Base-by-base conservation (phyloP, 2,888 invertebrate species). In the Gonocerus acuteangulatus region DNA sequence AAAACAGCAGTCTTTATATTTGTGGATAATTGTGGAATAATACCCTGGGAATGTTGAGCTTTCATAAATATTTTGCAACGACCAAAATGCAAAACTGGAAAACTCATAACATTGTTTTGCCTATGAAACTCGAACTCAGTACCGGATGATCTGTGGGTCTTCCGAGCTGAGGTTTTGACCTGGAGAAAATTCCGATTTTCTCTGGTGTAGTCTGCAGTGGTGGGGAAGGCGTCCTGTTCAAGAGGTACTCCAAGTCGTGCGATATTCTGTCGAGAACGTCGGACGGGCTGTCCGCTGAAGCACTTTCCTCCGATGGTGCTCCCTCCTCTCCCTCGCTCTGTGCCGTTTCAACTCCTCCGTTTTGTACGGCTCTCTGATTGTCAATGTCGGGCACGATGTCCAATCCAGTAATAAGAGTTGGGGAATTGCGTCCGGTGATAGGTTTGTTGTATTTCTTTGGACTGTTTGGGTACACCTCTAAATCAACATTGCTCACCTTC, bases 231-330 rank as follows among this genome's bases (percentile, higher is more conserved):
- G 78, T 81, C 65, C 86, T 80, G 74, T 89, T 89, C 63, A 89
- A 76, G 68, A 90, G 76, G 76, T 88, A 89, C 75, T 89, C 87
- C 68, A 90, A 76, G 75, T 90, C 89, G 71, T 85, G 85, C 1
- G 87, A 85, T 70, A 90, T 90, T 71, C 87, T 83, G 75, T 87
- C 85, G 52, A 89, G 75, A 79, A 89, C 85, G 49, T 71, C 70
- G n/a, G 44, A 66, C 48, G 23, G 65, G 51, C 36, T 54, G 27
- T 7, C 54, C 7, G 16, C 56, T n/a, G 54, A 49, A 39, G 18
- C 22, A n/a, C 16, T 13, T 22, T 21, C 39, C 9, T 21, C 21
- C n/a, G 15, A 13, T 11, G 11, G 7, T 19, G 11, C 2, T 18
- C 32, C 51, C n/a, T n/a, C n/a, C 32, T 3, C 27, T 32, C 27